phyloP scores from a whole-genome alignment of 1,140 invertebrate species.

The Druon quercuslanigerum region DNA sequence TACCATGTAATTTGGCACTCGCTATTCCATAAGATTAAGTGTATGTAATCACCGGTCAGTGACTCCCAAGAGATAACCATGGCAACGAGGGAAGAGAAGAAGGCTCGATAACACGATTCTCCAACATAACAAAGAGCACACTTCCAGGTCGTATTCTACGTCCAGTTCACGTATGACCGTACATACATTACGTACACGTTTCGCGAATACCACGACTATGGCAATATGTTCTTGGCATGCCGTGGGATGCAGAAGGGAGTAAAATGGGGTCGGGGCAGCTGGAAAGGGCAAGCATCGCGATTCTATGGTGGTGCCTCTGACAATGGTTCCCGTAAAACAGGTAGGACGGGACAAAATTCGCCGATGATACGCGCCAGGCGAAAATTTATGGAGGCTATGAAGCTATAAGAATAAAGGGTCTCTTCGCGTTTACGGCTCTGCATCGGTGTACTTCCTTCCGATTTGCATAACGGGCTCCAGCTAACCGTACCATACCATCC shows the following conservation, averaged over 20 bases:
- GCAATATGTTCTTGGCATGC: background rate
- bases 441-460: constrained; percentile 49
- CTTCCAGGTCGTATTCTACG: constrained; percentile 27
- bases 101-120: constrained; percentile 30
- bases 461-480: constrained; percentile 59
- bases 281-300: constrained; percentile 28
- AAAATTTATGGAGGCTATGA: constrained; percentile 59
- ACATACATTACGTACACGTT: constrained; percentile 28
- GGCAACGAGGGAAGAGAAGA: constrained; percentile 19
- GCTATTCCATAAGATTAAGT: constrained; percentile 26
- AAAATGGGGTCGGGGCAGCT: background rate
- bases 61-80: constrained; percentile 23
- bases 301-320: constrained; percentile 34
- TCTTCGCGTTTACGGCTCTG: constrained; percentile 52
- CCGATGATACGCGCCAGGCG: constrained; percentile 59
- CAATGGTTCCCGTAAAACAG: constrained; percentile 55
- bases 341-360: constrained; percentile 51
- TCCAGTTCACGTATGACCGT: constrained; percentile 15
- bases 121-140: constrained; percentile 27
- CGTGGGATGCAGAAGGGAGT: background rate
- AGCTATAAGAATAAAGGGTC: constrained; percentile 56
- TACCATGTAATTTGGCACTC: constrained; percentile 3
- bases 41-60: constrained; percentile 28
- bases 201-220: constrained; percentile 18
- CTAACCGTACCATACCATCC: constrained; percentile 38